Evolutionary conservation across 2,888 invertebrate genomes (phyloP), one percentile per base, ranked within the genome.

Genomic region (Nineta flava): DNA sequence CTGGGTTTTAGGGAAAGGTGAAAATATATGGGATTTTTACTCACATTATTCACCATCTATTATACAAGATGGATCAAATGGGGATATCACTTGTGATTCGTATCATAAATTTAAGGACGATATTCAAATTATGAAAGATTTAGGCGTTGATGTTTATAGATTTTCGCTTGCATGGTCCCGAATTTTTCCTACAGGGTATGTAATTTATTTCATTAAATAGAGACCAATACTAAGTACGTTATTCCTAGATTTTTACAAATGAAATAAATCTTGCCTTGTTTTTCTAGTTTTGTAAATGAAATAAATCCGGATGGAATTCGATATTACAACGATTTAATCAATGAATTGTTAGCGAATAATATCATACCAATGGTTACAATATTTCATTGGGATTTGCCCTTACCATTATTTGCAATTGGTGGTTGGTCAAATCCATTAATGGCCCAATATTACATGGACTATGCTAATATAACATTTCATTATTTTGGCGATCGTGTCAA

Each of bases 151-250:
- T 48, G 74, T 72, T 62, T 76, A 76, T 58, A 65, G 66, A 17
- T 71, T 76, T 57, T 76, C 76, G 0, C 60, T 76, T n/a, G 75
- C 79, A 1, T 82, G 82, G 82, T 63, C 79, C 1, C 67, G 82
- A 38, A 67, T 82, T 41, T 61, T 81, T 51, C 79, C 81, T 0
- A 49, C 50, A 9, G 55, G 53, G 15, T 52, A 52, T 34, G 13
- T 15, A 3, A 46, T 9, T 19, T 34, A 13, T 13, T 21, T 45
- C 15, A 9, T 13, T 38, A 13, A 13, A 13, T 4, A 12, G 3
- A 13, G 38, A 38, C 7, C 38, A 12, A 12, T 6, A 13, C 34
- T 10, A 10, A 10, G 34, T 34, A 9, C 34, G 34, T 38, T 13
- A 4, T 38, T 38, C 5, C 3, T 38, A 38, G 13, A 35, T 35